Conservation (phyloP, 2,888 invertebrate species). For the Hirtodrosophila alboralis region DNA sequence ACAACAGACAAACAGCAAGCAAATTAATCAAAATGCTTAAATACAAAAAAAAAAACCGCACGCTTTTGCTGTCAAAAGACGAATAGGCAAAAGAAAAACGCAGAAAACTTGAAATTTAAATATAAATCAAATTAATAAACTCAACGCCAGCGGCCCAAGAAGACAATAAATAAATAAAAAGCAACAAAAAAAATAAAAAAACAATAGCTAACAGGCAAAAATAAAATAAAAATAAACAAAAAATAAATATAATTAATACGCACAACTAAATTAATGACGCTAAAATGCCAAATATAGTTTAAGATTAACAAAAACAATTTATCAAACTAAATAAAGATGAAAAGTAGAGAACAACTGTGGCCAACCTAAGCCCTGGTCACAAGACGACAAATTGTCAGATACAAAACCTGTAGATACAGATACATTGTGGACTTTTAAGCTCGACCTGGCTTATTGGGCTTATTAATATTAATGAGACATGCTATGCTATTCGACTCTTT, state of each 20-base stretch:
- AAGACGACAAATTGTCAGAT: constrained; percentile 31
- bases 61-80: constrained; percentile 70
- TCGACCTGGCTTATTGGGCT: constrained; percentile 27
- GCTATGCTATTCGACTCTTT: constrained; percentile 48
- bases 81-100: constrained; percentile 40
- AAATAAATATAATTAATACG: constrained; percentile 55
- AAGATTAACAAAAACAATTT: constrained; percentile 59
- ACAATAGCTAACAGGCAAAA: too few species aligned
- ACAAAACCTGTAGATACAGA: constrained; percentile 37
- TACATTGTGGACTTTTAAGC: neutral
- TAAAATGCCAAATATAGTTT: constrained; percentile 45
- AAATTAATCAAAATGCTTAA: constrained; percentile 70
- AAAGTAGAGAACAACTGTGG: constrained; percentile 8
- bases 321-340: constrained; percentile 37
- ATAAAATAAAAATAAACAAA: constrained; percentile 17
- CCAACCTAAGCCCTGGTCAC: constrained; percentile 24
- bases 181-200: constrained; percentile 11
- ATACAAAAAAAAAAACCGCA: constrained; percentile 48
- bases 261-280: constrained; percentile 72
- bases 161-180: constrained; percentile 2
- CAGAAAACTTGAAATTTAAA: constrained; percentile 68
- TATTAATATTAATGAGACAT: constrained; percentile 74
- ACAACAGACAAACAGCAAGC: constrained; percentile 10
- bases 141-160: constrained; percentile 29
- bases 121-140: constrained; percentile 63